phyloP scores from a whole-genome alignment of 2,888 invertebrate species.

The Pristionchus entomophagus region DNA sequence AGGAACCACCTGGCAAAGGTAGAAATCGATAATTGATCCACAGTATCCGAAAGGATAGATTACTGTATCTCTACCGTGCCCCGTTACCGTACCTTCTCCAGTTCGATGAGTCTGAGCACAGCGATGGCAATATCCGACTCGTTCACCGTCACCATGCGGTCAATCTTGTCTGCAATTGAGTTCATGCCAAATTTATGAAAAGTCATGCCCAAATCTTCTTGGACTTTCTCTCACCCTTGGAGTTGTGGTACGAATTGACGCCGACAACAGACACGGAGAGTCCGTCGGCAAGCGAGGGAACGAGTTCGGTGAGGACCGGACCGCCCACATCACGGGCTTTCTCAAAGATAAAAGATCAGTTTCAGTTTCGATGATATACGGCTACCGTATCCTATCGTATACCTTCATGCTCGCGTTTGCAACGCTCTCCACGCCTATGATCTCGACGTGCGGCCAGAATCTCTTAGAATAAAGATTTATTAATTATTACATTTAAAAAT shows the following conservation, averaged over 20 bases:
- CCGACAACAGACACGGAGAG: constrained; percentile 90
- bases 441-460: constrained; percentile 85
- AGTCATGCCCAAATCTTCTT: neutral
- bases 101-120: constrained; percentile 78
- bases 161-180: constrained; percentile 80
- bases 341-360: constrained; percentile 82
- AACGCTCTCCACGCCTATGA: constrained; percentile 93
- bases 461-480: constrained; percentile 76
- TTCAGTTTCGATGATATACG: neutral
- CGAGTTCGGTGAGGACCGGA: constrained; percentile 83
- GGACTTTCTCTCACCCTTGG: constrained; percentile 78
- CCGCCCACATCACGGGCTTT: constrained; percentile 83
- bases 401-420: constrained; percentile 87
- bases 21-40: neutral
- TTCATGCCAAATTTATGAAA: too few relatives aligned
- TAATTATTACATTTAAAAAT: neutral
- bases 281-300: constrained; percentile 89
- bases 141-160: constrained; percentile 77
- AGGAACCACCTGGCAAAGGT: constrained; percentile 88
- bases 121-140: constrained; percentile 78
- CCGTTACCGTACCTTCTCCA: constrained; percentile 58
- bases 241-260: constrained; percentile 87
- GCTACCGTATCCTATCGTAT: neutral
- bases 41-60: neutral
- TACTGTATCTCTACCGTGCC: neutral